Evolutionary conservation across 2,113 vertebrate species (phyloP).

Genomic region (Empidonax traillii): DNA sequence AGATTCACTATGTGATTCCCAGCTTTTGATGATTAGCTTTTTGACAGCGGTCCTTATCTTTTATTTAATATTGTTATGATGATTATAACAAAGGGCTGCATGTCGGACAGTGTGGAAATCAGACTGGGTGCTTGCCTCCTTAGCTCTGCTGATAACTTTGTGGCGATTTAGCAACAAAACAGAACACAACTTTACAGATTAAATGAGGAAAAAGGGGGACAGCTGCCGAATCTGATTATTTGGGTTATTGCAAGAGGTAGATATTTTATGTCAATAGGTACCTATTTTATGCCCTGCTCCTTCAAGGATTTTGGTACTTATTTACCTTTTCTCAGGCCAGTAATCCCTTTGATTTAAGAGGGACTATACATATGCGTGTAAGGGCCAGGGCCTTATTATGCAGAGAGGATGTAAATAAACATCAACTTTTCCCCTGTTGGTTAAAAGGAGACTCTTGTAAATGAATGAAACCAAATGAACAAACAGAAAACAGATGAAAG

Average conservation of each 20-base stretch:
- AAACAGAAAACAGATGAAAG: constrained; percentile 33
- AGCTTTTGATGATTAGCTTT: constrained; percentile 10
- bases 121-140: constrained; percentile 25
- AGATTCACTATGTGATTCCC: background rate
- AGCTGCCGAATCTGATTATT: background rate
- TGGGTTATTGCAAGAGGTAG: background rate
- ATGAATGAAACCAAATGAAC: constrained; percentile 15
- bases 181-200: background rate
- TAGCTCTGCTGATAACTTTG: background rate
- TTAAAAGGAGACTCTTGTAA: constrained; percentile 13
- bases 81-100: background rate
- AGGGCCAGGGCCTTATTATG: background rate
- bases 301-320: background rate
- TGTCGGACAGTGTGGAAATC: background rate
- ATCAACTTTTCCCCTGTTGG: background rate
- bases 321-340: background rate
- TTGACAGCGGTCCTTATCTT: constrained; percentile 18
- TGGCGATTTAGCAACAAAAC: background rate
- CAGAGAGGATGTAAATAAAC: background rate
- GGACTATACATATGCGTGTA: background rate
- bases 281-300: background rate
- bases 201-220: background rate
- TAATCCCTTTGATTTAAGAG: constrained; percentile 29
- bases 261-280: background rate
- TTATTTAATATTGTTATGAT: constrained; percentile 12